Conservation (phyloP, 53 echinoderm and acorn worm genomes). For the Astropecten irregularis region DNA sequence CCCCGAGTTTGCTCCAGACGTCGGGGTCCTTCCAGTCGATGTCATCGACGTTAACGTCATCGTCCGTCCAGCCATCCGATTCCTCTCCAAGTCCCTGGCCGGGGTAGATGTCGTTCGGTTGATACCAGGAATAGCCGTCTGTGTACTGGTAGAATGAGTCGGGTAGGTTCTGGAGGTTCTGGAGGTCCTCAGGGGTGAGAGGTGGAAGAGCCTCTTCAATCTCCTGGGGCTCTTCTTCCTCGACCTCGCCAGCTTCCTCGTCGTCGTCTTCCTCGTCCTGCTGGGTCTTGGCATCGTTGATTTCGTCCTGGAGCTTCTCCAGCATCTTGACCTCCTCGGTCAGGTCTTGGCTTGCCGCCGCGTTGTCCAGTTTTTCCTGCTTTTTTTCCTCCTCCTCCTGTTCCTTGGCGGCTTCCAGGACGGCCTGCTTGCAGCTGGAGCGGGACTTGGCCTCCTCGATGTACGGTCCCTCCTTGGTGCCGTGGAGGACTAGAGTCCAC, state of each 20-base stretch:
- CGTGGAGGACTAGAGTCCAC: slow-evolving; percentile 94
- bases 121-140: slow-evolving; percentile 5
- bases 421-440: slow-evolving; percentile 73
- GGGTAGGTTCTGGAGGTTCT: background rate
- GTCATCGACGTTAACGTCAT: background rate
- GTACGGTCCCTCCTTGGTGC: slow-evolving; percentile 87
- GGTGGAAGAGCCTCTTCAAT: background rate
- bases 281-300: background rate
- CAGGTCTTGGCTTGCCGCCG: slow-evolving; percentile 30
- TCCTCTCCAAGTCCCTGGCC: background rate
- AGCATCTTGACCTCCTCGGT: slow-evolving; percentile 38
- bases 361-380: slow-evolving; percentile 48
- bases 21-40: slow-evolving; percentile 34
- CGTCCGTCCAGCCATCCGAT: background rate
- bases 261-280: background rate
- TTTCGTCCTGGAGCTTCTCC: slow-evolving; percentile 14
- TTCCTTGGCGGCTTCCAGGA: slow-evolving; percentile 60
- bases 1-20: slow-evolving; percentile 19
- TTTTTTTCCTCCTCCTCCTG: slow-evolving; percentile 57
- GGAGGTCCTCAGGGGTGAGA: slow-evolving; percentile 14
- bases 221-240: background rate
- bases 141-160: slow-evolving; percentile 9
- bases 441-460: slow-evolving; percentile 80
- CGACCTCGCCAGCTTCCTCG: background rate
- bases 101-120: slow-evolving; percentile 1